These are phyloP conservation scores for Rhysida immarginata DNA, from an alignment of 1,140 invertebrate species.

Conservation along the genomic window DNA sequence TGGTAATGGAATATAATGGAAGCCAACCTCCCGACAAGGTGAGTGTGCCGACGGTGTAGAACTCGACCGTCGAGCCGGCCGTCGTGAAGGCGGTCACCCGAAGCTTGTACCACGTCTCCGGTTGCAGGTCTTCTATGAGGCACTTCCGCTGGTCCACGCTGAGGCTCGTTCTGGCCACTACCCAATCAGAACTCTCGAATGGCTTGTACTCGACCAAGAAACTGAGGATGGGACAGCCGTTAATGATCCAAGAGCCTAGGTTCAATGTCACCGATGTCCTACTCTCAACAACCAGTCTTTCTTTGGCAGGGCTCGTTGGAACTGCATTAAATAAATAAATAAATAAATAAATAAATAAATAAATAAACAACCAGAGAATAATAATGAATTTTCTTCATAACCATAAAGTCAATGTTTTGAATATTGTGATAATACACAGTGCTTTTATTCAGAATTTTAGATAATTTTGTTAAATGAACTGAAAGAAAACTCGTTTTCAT, in stretches of 20 bases:
- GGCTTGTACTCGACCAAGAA: conserved; percentile 46
- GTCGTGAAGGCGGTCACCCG: conserved; percentile 79
- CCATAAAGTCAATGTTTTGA: no score
- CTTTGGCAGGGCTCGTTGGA: neutral
- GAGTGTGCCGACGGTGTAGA: conserved; percentile 58
- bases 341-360: no score
- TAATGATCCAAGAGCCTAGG: conserved; percentile 56
- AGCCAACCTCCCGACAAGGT: conserved; percentile 19
- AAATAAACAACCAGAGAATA: neutral
- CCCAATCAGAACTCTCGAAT: neutral
- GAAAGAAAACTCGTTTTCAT: no score
- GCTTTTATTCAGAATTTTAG: no score
- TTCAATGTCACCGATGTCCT: neutral
- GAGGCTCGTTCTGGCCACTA: neutral
- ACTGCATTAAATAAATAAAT: conserved; percentile 1
- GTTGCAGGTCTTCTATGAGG: conserved; percentile 42
- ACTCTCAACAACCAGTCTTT: conserved; percentile 4
- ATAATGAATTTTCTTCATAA: neutral
- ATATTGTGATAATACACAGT: no score
- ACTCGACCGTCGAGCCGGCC: conserved; percentile 66
- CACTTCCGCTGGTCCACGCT: neutral
- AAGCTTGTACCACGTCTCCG: conserved; percentile 71
- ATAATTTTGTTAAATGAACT: no score
- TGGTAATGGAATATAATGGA: no score
- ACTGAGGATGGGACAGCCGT: conserved; percentile 46